Base-by-base conservation (phyloP, 2,888 invertebrate genomes). In the Cosmopolites sordidus region DNA sequence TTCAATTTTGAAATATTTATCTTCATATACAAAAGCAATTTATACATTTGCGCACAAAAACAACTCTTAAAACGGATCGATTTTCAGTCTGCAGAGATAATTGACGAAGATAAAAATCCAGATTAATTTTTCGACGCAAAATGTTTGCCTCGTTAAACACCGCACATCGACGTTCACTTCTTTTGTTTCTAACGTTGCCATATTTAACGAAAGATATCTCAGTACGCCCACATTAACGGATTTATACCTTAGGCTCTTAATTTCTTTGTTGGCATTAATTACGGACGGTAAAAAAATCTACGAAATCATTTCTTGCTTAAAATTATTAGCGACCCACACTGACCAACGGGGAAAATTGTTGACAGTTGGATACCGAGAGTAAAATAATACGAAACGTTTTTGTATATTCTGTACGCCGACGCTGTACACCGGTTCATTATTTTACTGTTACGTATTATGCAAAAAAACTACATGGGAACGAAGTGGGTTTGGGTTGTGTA, bases 391-490 rank as follows among this genome's bases (percentile, higher is more conserved):
- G 11, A 3, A 4, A 12, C 12, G 11, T 33, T 33, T 33, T 33
- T 12, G 8, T 33, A 33, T 33, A 12, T 33, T 33, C 12, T 37
- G 18, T 38, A 30, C 45, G 45, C 45, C 45, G 33, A 45, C 45
- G 45, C 45, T 18, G 12, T 11, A 11, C 5, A 12, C 30, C 15
- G 33, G 33, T 30, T 43, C 17, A 12, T 9, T 33, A 18, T 45
- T 38, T 33, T 38, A 45, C 45, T 45, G 45, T 45, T 45, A 45
- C 38, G 38, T 30, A 37, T 45, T 37, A 29, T n/a, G 4, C 37
- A 12, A 16, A 16, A 45, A 18, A 38, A 45, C 38, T 37, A 16
- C 43, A 45, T 33, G 11, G 37, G 11, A 45, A 45, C 37, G 17
- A 29, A 33, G 33, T 37, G 37, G 44, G 33, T 33, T 37, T 22